Evolutionary conservation across 1,140 invertebrate genomes (phyloP).

Genomic region (Oreohelix idahoensis): DNA sequence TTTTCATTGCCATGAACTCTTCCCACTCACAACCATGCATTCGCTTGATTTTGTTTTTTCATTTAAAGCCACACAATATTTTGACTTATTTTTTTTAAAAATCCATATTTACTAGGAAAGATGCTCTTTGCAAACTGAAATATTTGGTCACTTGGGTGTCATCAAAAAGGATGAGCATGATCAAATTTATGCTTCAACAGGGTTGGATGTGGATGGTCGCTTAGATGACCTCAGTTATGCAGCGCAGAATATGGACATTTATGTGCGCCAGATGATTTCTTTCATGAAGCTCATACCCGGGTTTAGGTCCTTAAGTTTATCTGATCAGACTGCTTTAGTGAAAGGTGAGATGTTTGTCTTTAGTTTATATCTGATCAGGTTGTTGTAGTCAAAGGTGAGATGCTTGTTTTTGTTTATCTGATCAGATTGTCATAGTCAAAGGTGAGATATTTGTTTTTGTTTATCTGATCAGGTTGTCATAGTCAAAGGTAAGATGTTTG

Average conservation of each 20-base stretch:
- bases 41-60: too few species aligned
- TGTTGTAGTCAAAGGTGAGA: too few species aligned
- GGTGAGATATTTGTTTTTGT: too few species aligned
- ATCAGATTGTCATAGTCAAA: too few species aligned
- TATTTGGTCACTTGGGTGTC: conserved; percentile 29
- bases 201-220: conserved; percentile 66
- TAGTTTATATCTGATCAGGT: too few species aligned
- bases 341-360: conserved; percentile 22
- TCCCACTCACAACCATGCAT: too few species aligned
- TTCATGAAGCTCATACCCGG: conserved; percentile 30
- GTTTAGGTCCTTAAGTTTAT: not conserved
- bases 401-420: too few species aligned
- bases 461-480: too few species aligned
- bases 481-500: too few species aligned
- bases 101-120: conserved; percentile 6
- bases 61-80: too few species aligned
- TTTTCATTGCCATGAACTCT: too few species aligned
- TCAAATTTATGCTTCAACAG: conserved; percentile 62
- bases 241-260: conserved; percentile 57
- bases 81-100: too few species aligned
- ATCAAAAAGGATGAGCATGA: conserved; percentile 58
- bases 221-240: conserved; percentile 53
- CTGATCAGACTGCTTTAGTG: conserved; percentile 31
- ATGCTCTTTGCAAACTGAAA: conserved; percentile 17
- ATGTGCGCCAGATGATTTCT: conserved; percentile 59